Percentiles rank a stretch among this genome's conserved stretches.
Conservation (phyloP, 2,888 invertebrate genomes). For the Gymnoscelis rufifasciata region DNA sequence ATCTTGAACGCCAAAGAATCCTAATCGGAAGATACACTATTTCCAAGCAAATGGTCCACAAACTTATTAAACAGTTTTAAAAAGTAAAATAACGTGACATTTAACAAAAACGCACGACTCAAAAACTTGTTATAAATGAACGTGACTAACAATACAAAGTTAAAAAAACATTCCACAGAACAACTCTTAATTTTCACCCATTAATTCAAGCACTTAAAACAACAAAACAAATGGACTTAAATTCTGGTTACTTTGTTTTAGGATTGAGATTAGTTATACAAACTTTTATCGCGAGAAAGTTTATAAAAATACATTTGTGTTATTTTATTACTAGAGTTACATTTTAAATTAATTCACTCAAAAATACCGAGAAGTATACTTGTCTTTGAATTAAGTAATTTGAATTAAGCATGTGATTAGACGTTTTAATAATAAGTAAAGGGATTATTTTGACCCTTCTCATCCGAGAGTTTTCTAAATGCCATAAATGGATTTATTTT, state of each 20-base stretch:
- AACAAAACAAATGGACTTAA: slow-evolving; percentile 19
- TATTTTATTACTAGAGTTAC: not conserved
- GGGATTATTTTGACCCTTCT: too few species aligned
- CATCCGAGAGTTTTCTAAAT: too few species aligned
- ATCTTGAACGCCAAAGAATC: too few species aligned
- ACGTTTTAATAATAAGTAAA: too few species aligned
- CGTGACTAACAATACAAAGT: slow-evolving; percentile 5
- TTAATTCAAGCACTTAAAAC: slow-evolving; percentile 19
- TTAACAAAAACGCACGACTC: not conserved
- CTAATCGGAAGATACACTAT: too few species aligned
- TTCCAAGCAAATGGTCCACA: too few species aligned
- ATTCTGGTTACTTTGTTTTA: slow-evolving; percentile 24
- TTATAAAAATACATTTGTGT: not conserved
- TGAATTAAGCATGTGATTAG: too few species aligned
- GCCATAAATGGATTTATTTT: too few species aligned
- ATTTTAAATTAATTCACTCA: not conserved
- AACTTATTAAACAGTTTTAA: not conserved
- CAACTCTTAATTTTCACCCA: slow-evolving; percentile 13
- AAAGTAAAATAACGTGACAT: not conserved
- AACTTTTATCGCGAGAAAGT: slow-evolving; percentile 3
- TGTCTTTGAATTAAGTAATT: too few species aligned
- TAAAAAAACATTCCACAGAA: slow-evolving; percentile 13
- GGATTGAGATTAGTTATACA: slow-evolving; percentile 14
- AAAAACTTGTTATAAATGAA: slow-evolving; percentile 6
- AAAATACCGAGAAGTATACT: too few species aligned